Percentiles rank a stretch among this genome's conserved stretches.
Conservation (phyloP, 1,140 invertebrate species). For the Magallana angulata region DNA sequence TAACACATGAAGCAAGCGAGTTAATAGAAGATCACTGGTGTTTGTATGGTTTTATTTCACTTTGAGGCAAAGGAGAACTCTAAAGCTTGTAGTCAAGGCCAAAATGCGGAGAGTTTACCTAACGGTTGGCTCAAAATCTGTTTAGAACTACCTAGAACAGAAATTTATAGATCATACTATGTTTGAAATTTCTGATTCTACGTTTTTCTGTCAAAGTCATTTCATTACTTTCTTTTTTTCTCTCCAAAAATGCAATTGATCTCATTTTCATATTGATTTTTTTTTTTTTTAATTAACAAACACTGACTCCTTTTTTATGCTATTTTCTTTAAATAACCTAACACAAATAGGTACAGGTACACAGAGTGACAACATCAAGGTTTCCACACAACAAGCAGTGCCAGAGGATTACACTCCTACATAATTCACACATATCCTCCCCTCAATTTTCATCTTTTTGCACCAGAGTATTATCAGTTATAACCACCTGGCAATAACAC, state of each 20-base stretch:
- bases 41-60: neutral
- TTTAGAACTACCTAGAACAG: conserved; percentile 19
- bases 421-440: neutral
- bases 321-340: neutral
- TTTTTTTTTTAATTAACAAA: neutral
- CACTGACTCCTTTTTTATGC: neutral
- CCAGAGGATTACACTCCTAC: neutral
- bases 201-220: too few relatives aligned
- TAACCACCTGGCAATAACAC: neutral
- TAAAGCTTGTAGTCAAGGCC: conserved; percentile 6
- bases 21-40: neutral
- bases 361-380: neutral
- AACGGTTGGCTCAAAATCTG: conserved; percentile 22
- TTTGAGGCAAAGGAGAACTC: neutral
- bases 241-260: neutral
- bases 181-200: neutral
- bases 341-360: neutral
- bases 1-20: conserved; percentile 11
- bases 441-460: neutral
- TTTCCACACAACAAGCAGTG: conserved; percentile 20
- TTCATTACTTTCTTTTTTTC: neutral
- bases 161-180: neutral
- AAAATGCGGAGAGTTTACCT: conserved; percentile 17
- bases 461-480: too few relatives aligned
- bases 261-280: neutral